Conservation (phyloP, 2,797 vertebrate genomes). For the Tarsius wallacei region DNA sequence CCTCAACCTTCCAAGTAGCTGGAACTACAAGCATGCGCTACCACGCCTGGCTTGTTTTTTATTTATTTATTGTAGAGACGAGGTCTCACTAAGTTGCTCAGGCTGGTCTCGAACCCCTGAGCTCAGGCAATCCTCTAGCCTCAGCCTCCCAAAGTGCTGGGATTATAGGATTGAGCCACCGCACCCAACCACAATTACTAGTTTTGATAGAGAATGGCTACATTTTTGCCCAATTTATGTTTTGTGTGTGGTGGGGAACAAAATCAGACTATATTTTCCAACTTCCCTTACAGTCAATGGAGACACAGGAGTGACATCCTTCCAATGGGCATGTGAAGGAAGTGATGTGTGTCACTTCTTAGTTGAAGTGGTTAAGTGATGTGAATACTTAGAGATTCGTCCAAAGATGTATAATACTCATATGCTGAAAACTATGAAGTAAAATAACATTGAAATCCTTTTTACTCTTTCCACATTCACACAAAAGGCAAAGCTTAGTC, state of each 20-base stretch:
- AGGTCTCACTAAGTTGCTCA: too few relatives aligned
- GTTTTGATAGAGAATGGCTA: background rate
- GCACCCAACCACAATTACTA: background rate
- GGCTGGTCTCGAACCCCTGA: too few relatives aligned
- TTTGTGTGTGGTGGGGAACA: background rate
- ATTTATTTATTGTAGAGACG: too few relatives aligned
- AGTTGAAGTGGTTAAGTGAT: background rate
- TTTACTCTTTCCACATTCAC: background rate
- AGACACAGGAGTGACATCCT: background rate
- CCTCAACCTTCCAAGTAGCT: too few relatives aligned
- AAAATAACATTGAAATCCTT: too few relatives aligned
- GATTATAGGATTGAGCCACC: too few relatives aligned
- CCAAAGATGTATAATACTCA: too few relatives aligned
- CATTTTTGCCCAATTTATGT: background rate
- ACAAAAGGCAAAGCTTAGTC: background rate
- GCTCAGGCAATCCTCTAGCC: too few relatives aligned
- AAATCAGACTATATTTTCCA: background rate
- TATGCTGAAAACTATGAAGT: too few relatives aligned
- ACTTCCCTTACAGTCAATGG: fast-evolving
- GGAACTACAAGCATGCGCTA: too few relatives aligned
- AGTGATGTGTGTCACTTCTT: background rate
- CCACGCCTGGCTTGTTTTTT: too few relatives aligned
- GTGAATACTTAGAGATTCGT: background rate
- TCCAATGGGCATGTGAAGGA: fast-evolving
- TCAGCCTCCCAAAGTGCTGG: too few relatives aligned